Conservation (phyloP, 1,140 invertebrate genomes). For the Cyrtorhinus lividipennis region DNA sequence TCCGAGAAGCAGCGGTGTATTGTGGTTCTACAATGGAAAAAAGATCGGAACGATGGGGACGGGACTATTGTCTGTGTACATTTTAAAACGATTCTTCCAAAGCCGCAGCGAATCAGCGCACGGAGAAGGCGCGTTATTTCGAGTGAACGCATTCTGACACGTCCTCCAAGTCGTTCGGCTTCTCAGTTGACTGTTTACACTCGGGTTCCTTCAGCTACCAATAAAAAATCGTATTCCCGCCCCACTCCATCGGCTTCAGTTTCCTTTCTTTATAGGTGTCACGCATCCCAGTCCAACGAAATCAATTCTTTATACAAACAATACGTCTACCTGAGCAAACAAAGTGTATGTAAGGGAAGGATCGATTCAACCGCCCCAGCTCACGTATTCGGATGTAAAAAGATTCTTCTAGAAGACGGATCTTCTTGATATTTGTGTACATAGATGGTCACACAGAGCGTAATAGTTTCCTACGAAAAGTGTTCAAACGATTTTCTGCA, state of each 20-base stretch:
- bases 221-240: background rate
- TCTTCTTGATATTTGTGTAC: no score
- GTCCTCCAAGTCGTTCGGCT: background rate
- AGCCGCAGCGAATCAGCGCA: background rate
- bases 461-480: no score
- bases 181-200: background rate
- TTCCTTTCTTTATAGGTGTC: background rate
- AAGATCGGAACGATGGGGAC: background rate
- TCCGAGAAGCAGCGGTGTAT: background rate
- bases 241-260: background rate
- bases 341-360: background rate
- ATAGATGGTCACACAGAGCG: no score
- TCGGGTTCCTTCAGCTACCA: background rate
- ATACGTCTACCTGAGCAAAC: background rate
- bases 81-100: constrained; percentile 7
- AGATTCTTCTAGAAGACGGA: background rate
- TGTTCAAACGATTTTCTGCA: no score
- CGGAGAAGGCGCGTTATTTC: background rate
- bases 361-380: constrained; percentile 1
- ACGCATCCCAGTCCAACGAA: background rate
- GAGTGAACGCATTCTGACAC: background rate
- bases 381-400: background rate
- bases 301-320: constrained; percentile 6
- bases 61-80: constrained; percentile 2
- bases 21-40: background rate